Conservation (phyloP, 2,888 invertebrate species). For the Dicyrtomina minuta region DNA sequence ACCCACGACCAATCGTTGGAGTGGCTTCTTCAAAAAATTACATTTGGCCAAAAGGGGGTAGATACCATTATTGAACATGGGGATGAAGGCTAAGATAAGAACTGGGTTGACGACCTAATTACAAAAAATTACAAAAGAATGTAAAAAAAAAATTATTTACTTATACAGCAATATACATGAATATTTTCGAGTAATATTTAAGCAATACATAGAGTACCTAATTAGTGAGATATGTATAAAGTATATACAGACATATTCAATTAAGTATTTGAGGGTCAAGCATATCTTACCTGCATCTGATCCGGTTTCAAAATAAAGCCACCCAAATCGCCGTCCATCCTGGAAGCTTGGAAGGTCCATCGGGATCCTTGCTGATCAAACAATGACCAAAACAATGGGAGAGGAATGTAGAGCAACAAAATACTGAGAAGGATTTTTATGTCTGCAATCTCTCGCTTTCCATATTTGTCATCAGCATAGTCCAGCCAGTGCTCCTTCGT, state of each 20-base stretch:
- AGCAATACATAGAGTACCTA: no score
- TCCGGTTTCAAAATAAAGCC: slow-evolving; percentile 58
- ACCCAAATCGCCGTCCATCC: slow-evolving; percentile 58
- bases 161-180: neutral
- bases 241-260: no score
- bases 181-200: no score
- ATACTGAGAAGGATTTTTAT: slow-evolving; percentile 70
- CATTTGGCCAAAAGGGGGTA: slow-evolving; percentile 57
- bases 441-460: slow-evolving; percentile 66
- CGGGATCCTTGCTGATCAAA: slow-evolving; percentile 63
- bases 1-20: slow-evolving; percentile 60
- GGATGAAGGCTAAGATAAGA: slow-evolving; percentile 58
- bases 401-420: slow-evolving; percentile 69
- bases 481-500: slow-evolving; percentile 71
- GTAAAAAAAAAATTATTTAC: neutral
- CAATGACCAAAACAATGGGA: slow-evolving; percentile 78
- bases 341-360: slow-evolving; percentile 58
- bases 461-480: slow-evolving; percentile 67
- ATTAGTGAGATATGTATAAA: no score
- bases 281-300: slow-evolving; percentile 60
- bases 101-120: slow-evolving; percentile 57
- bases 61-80: slow-evolving; percentile 58
- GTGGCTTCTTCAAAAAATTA: slow-evolving; percentile 56
- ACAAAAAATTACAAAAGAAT: slow-evolving; percentile 1
- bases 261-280: no score